Base-by-base conservation (phyloP, 2,113 vertebrate genomes). In the Tringa solitaria region DNA sequence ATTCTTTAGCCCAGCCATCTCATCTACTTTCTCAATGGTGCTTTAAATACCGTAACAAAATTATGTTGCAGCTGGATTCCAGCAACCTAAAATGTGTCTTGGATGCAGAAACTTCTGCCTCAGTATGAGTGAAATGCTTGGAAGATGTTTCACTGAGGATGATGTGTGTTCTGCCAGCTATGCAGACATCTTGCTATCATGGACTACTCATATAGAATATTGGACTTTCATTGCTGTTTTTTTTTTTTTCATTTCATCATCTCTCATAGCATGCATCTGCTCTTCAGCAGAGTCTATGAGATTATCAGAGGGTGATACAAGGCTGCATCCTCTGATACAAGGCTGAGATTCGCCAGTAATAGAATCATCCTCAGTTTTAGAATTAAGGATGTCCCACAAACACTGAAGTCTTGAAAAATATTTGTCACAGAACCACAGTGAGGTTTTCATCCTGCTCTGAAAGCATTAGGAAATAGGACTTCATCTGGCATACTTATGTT, bases 61-160 rank as follows among this genome's bases (percentile, higher is more conserved):
- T 33, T 79, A 18, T 54, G 41, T 79, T 23, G 4, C 95, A 96
- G 84, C 87, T 96, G 87, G 81, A 79, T 93, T 94, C 61, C 75
- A 72, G 33, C 48, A 84, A 92, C 57, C 24, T 93, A 60, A 91
- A 85, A 79, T 95, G 53, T 67, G 39, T 50, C 63, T 92, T 87
- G 39, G 84, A 84, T 91, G 57, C 89, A 91, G 74, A 79, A 91
- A 51, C 10, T 48, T 89, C 56, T 94, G 51, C 43, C 16, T 87
- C 27, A 24, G 30, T 67, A 24, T 70, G 51, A 59, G 56, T 87
- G 56, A 95, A 92, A 65, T 46, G 23, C 76, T 92, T 43, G 22
- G 53, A 53, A 56, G 30, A 54, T 30, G 51, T 46, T 91, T 87
- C 23, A 2, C 61, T 51, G 35, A 28, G 43, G 64, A 63, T 70